Conservation (phyloP, 2,113 vertebrate genomes). For the Chlorodrepanis virens region DNA sequence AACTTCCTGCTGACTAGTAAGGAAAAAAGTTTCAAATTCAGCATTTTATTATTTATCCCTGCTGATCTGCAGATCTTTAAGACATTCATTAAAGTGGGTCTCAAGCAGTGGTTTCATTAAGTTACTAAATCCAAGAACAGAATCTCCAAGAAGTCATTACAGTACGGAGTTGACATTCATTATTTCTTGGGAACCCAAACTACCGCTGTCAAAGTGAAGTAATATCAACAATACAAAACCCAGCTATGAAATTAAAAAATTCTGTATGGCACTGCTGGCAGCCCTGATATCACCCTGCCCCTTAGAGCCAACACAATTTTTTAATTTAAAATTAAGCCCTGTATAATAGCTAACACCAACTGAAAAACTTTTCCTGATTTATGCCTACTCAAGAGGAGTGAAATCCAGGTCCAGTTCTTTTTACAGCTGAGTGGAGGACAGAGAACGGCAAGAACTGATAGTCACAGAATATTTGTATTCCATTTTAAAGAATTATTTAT, state of each 20-base stretch:
- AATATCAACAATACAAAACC: neutral
- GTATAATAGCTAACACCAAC: neutral
- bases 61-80: constrained; percentile 12
- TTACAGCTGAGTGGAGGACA: neutral
- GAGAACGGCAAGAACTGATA: neutral
- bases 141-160: constrained; percentile 20
- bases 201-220: constrained; percentile 4
- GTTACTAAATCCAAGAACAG: constrained; percentile 27
- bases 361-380: neutral
- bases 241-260: neutral
- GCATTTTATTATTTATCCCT: neutral
- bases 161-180: neutral
- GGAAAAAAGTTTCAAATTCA: neutral
- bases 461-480: neutral
- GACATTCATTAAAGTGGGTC: neutral
- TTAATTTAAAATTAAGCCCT: neutral
- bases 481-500: neutral
- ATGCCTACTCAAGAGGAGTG: neutral
- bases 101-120: constrained; percentile 6
- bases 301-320: neutral
- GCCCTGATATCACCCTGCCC: neutral
- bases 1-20: constrained; percentile 10
- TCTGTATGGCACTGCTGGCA: neutral
- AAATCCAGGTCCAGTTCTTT: neutral
- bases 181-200: neutral